Evolutionary conservation across 1,140 invertebrate species (phyloP).

Genomic region (Orius insidiosus): DNA sequence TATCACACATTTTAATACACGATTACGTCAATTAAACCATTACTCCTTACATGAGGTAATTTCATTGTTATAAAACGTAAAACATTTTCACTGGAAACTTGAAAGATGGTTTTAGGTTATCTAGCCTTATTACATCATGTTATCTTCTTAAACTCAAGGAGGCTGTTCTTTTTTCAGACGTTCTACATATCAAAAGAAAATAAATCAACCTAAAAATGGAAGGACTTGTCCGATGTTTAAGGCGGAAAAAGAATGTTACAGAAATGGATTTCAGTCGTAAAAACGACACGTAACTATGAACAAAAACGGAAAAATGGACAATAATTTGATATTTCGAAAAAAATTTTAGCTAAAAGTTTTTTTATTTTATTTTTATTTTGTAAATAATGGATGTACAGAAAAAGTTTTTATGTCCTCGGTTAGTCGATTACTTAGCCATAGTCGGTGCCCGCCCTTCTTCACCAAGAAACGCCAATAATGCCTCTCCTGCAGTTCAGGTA

Average conservation of each 20-base stretch:
- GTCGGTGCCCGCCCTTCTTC: slow-evolving; percentile 67
- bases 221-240: too few species aligned
- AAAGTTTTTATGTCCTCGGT: slow-evolving; percentile 61
- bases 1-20: too few species aligned
- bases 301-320: slow-evolving; percentile 7
- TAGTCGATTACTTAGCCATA: slow-evolving; percentile 91
- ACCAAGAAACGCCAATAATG: slow-evolving; percentile 34
- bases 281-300: slow-evolving; percentile 7
- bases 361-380: slow-evolving; percentile 8
- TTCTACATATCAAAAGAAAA: too few species aligned
- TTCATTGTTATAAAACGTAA: too few species aligned
- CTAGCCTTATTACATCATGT: too few species aligned
- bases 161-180: too few species aligned
- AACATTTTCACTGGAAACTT: too few species aligned
- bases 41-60: too few species aligned
- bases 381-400: slow-evolving; percentile 45
- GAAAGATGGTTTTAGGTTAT: too few species aligned
- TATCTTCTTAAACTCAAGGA: too few species aligned
- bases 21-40: too few species aligned
- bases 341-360: not conserved
- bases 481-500: slow-evolving; percentile 54
- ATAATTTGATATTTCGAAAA: slow-evolving; percentile 6
- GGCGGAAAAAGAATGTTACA: not conserved
- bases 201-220: too few species aligned
- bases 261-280: not conserved